Base-by-base conservation (phyloP, 1,140 invertebrate species). In the Colletes gigas region DNA sequence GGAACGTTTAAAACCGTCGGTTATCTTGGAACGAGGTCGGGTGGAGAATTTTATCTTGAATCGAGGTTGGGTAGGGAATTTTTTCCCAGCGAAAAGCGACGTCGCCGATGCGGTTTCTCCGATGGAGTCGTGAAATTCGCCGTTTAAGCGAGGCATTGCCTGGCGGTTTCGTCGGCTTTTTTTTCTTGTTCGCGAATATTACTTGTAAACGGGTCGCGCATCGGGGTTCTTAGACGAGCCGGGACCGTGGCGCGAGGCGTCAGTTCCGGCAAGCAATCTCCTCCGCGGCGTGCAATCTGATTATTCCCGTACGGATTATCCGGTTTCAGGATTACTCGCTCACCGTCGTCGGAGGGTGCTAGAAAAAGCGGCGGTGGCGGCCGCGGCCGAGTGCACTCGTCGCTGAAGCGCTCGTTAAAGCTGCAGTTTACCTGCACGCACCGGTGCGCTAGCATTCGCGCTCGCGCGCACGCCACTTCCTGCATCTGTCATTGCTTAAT, bases 231-330 rank as follows among this genome's bases (percentile, higher is more conserved):
- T 52, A 52, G 54, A 4, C 54, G 54, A 55, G 54, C n/a, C 15
- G 17, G 54, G n/a, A 12, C 8, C 50, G 50, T 50, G 50, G 54
- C 14, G 54, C 17, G 17, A n/a, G 54, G 15, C 54, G 54, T 55
- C 15, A 17, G 54, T 55, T 59, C 21, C 63, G 17, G 4, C 52
- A 21, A 55, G 66, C 44, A 60, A 77, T 77, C 62, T 47, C 17
- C 44, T 21, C 47, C n/a, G 6, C 10, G 65, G 9, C 57, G 44
- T 59, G 54, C 9, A 39, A 82, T 71, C 67, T 77, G 80, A 87
- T 88, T 85, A 79, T 86, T 67, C 74, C 63, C 80, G 62, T 74
- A 76, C 81, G 30, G 62, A 71, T 83, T 80, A 82, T 80, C 81
- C 73, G 74, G 52, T 83, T 83, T 84, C 67, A 14, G 57, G 47